Evolutionary conservation across 2,797 vertebrate species (phyloP).

Genomic region (Hydrophis major): DNA sequence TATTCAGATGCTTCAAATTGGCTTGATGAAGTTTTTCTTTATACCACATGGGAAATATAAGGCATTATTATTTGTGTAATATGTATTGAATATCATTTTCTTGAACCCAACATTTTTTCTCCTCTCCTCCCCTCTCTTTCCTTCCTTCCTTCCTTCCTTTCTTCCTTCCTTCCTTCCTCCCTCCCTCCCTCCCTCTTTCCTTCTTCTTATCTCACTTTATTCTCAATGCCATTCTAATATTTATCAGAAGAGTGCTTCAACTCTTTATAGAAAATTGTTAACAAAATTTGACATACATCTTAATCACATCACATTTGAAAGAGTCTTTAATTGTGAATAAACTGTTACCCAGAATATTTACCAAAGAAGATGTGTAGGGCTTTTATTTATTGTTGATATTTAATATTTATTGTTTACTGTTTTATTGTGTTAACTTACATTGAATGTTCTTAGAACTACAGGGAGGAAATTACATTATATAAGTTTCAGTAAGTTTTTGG

Average conservation of each 20-base stretch:
- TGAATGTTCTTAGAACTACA: neutral
- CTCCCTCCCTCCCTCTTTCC: no score
- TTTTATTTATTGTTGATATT: neutral
- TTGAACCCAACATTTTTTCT: neutral
- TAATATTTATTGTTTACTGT: neutral
- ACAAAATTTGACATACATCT: neutral
- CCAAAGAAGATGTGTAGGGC: neutral
- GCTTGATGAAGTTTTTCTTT: neutral
- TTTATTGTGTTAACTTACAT: neutral
- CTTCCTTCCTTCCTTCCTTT: neutral
- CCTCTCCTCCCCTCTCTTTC: no score
- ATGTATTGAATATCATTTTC: neutral
- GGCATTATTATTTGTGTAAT: neutral
- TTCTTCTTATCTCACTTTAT: neutral
- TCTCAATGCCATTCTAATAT: neutral
- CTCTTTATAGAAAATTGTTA: neutral
- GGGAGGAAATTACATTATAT: neutral
- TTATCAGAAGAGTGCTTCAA: neutral
- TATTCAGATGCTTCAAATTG: neutral
- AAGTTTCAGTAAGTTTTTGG: neutral
- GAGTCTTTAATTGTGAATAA: neutral
- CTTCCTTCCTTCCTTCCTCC: neutral
- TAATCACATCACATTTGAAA: neutral
- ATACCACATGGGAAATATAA: neutral
- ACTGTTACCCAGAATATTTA: neutral